These are phyloP conservation scores for Lycophotia porphyrea DNA, from an alignment of 2,888 invertebrate species.

Conservation along the genomic window DNA sequence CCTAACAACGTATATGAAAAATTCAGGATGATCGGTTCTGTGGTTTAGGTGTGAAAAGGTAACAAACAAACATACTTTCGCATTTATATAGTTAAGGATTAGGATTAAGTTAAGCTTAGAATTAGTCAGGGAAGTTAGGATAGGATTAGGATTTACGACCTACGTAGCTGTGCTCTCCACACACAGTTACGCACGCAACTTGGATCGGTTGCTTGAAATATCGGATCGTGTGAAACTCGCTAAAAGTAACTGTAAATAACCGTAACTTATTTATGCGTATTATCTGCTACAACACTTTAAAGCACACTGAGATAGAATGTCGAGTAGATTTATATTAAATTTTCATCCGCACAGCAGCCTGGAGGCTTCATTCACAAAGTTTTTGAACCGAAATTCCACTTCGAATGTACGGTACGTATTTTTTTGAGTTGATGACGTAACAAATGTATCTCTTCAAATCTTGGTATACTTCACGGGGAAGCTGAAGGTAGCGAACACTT, in stretches of 20 bases:
- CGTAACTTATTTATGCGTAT: slow-evolving; percentile 2
- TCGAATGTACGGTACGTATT: neutral
- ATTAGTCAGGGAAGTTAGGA: too few species aligned
- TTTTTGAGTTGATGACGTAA: neutral
- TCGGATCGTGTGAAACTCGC: neutral
- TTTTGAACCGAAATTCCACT: slow-evolving; percentile 10
- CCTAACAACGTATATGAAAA: too few species aligned
- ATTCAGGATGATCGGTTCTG: too few species aligned
- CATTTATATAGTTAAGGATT: too few species aligned
- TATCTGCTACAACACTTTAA: neutral
- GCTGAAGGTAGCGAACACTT: neutral
- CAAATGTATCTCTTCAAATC: neutral
- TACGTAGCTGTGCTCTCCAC: neutral
- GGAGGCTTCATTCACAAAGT: neutral
- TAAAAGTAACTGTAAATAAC: slow-evolving; percentile 4
- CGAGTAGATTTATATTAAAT: slow-evolving; percentile 36
- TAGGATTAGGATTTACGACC: too few species aligned
- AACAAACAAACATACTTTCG: too few species aligned
- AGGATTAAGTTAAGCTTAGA: too few species aligned
- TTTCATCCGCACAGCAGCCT: slow-evolving; percentile 24
- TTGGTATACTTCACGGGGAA: neutral
- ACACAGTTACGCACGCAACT: neutral
- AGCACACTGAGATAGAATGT: slow-evolving; percentile 9
- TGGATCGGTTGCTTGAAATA: neutral
- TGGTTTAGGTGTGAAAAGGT: too few species aligned